Evolutionary conservation across 23 tunicate species (phyloP), one percentile per base, ranked within the genome.

Genomic region (Styela clava): DNA sequence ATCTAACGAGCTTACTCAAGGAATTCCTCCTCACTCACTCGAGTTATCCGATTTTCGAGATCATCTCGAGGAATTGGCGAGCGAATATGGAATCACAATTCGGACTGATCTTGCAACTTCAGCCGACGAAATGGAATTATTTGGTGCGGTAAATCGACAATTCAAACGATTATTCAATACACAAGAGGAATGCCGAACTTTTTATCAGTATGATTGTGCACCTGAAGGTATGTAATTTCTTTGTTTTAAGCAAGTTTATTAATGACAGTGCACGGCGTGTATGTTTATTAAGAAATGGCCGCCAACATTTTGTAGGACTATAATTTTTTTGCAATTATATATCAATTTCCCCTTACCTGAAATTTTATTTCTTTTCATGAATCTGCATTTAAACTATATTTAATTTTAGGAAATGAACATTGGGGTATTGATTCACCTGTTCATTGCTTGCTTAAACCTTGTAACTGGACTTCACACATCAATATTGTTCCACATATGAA

Each of bases 81-180:
- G 76, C 12, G 97, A 86, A 61, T 91, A 91, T 78, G 88, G 85
- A 23, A 86, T 91, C 33, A 77, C 86, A 26, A 69, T 91, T 35
- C 79, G 87, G 21, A 61, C 91, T 2, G 88, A 86, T 32, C 82
- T 91, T 37, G 9, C 74, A 21, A 83, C 88, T 2, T 86, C 91
- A 25, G 97, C 97, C n/a, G 97, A 91, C 74, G 97, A 91, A 73
- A 91, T 91, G 97, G 97, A 91, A 37, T 68, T 91, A 63, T 91
- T 91, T 83, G 97, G 97, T 0, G 90, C 97, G 16, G 90, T 91
- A 2, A 91, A 86, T 61, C 82, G 97, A 12, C 85, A 78, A 5
- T 91, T 91, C 56, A 91, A 91, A 84, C 31, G 67, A 1, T 77
- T 91, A 16, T 87, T 83, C 79, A 91, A 83, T 64, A 31, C 67